phyloP scores from a whole-genome alignment of 2,888 invertebrate genomes.

The Pseudococcus viburni region DNA sequence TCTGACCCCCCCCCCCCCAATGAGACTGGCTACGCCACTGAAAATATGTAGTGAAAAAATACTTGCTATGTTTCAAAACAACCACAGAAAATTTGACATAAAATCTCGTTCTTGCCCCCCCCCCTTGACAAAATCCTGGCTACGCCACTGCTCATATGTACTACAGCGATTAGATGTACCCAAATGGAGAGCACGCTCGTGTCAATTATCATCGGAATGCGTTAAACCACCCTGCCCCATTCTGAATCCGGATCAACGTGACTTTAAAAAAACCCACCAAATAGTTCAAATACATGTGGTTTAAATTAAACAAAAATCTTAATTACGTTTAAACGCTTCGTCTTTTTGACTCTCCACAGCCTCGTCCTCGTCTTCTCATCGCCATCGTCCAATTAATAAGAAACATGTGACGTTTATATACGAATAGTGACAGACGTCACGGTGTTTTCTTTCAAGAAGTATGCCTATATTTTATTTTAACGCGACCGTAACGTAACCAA shows the following conservation, averaged over 20 bases:
- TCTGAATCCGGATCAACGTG: neutral
- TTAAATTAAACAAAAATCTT: slow-evolving; percentile 33
- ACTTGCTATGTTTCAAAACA: too few relatives aligned
- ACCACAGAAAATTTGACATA: too few relatives aligned
- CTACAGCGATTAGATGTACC: neutral
- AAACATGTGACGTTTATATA: slow-evolving; percentile 19
- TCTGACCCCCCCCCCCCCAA: too few relatives aligned
- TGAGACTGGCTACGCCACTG: too few relatives aligned
- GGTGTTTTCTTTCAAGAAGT: slow-evolving; percentile 30
- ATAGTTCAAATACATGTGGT: slow-evolving; percentile 15
- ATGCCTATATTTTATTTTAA: slow-evolving; percentile 21
- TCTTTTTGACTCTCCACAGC: neutral
- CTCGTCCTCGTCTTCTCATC: neutral
- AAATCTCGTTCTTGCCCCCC: too few relatives aligned
- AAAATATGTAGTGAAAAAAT: too few relatives aligned
- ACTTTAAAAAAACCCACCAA: neutral
- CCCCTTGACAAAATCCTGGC: too few relatives aligned
- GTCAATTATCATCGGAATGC: slow-evolving; percentile 34
- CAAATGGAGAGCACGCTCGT: neutral
- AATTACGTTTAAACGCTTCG: slow-evolving; percentile 11
- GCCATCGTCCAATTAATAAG: slow-evolving; percentile 37
- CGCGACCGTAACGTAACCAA: slow-evolving; percentile 30
- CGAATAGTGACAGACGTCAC: slow-evolving; percentile 41
- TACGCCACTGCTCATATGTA: too few relatives aligned
- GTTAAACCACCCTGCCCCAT: neutral